phyloP scores from a whole-genome alignment of 2,888 invertebrate genomes.

The Apocheima hispidaria region DNA sequence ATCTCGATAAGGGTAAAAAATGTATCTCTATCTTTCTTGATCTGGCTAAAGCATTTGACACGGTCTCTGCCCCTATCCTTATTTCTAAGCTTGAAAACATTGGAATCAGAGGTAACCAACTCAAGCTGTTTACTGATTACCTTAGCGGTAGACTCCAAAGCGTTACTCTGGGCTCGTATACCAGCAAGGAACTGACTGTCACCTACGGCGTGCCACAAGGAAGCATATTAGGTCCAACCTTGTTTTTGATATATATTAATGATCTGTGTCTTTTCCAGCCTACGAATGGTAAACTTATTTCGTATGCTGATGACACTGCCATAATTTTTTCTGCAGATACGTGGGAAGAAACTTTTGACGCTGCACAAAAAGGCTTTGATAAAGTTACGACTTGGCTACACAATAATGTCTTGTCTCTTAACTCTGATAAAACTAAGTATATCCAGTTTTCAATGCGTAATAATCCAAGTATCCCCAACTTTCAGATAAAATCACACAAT shows the following conservation, averaged over 20 bases:
- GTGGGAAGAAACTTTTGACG: not conserved
- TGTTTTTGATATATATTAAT: slow-evolving; percentile 18
- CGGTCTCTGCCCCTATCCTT: not conserved
- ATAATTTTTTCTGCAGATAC: not conserved
- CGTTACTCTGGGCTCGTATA: slow-evolving; percentile 6
- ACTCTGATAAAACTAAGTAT: too few relatives aligned
- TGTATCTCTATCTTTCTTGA: slow-evolving; percentile 6
- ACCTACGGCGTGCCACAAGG: slow-evolving; percentile 5
- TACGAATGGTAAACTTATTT: not conserved
- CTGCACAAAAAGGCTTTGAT: too few relatives aligned
- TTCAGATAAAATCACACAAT: too few relatives aligned
- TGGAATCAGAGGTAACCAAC: slow-evolving; percentile 23
- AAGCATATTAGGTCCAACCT: not conserved
- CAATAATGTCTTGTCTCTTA: too few relatives aligned
- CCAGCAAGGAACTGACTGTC: not conserved
- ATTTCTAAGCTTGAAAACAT: slow-evolving; percentile 15
- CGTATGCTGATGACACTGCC: not conserved
- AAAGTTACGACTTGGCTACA: too few relatives aligned
- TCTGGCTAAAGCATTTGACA: not conserved
- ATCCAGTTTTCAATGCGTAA: too few relatives aligned
- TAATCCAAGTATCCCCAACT: too few relatives aligned
- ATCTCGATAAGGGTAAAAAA: slow-evolving; percentile 10
- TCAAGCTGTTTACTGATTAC: slow-evolving; percentile 18
- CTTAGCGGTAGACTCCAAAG: slow-evolving; percentile 23
- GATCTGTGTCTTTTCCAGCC: not conserved